phyloP scores from a whole-genome alignment of 2,888 invertebrate genomes.

The Caenorhabditis becei region DNA sequence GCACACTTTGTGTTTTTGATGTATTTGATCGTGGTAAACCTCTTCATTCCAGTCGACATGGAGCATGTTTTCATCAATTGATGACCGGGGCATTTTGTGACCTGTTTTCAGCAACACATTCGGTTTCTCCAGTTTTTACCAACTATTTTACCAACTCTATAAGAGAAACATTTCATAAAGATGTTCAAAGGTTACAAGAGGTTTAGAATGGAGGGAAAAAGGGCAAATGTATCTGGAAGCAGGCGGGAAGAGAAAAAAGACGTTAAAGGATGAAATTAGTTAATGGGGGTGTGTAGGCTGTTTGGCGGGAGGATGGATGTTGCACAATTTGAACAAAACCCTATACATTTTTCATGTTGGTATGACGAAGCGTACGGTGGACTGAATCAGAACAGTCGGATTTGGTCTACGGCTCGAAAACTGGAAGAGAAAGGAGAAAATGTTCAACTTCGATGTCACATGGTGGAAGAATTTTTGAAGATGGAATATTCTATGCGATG shows the following conservation, averaged over 20 bases:
- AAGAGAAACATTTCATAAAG: neutral
- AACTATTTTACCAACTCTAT: constrained; percentile 28
- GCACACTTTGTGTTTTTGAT: constrained; percentile 36
- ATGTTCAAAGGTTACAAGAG: constrained; percentile 17
- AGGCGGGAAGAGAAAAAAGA: constrained; percentile 36
- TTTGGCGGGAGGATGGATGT: constrained; percentile 15
- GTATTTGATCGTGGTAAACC: constrained; percentile 25
- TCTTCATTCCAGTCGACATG: constrained; percentile 66
- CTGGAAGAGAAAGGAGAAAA: neutral
- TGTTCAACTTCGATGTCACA: constrained; percentile 16
- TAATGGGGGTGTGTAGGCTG: constrained; percentile 55
- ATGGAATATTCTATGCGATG: constrained; percentile 35
- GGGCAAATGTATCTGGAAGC: constrained; percentile 35
- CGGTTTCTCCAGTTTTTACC: neutral
- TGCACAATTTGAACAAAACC: constrained; percentile 38
- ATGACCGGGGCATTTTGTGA: constrained; percentile 56
- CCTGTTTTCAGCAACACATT: constrained; percentile 17
- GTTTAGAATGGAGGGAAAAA: constrained; percentile 16
- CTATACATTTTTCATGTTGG: constrained; percentile 49
- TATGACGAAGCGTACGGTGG: constrained; percentile 12
- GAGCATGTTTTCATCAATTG: constrained; percentile 63
- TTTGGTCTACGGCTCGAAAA: neutral
- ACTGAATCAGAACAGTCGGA: neutral
- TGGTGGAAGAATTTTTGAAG: constrained; percentile 9
- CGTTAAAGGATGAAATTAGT: constrained; percentile 60